Evolutionary conservation across 2,888 invertebrate genomes (phyloP).

Genomic region (Torymus texanus): DNA sequence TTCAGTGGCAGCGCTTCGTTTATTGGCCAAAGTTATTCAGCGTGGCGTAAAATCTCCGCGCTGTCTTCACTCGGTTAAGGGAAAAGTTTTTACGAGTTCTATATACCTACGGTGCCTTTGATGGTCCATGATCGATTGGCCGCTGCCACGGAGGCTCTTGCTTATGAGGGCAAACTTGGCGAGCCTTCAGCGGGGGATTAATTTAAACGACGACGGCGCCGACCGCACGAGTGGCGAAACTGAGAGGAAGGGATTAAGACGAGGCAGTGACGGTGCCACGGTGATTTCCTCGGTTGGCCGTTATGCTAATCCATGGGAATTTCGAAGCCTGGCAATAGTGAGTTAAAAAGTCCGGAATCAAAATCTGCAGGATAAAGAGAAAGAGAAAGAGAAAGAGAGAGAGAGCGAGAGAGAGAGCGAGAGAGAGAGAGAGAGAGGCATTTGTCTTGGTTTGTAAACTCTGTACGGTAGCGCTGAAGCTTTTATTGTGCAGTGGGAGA

Average conservation of each 20-base stretch:
- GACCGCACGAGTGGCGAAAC: background rate
- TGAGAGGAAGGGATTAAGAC: conserved; percentile 27
- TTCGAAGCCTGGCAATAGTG: background rate
- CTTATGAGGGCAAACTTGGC: conserved; percentile 43
- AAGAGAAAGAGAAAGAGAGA: too few relatives aligned
- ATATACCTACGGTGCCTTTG: conserved; percentile 21
- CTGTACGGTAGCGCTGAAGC: too few relatives aligned
- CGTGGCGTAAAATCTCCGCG: conserved; percentile 35
- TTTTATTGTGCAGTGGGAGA: too few relatives aligned
- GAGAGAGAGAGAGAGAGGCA: too few relatives aligned
- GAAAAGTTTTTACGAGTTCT: conserved; percentile 47
- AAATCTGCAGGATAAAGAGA: background rate
- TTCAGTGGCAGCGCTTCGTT: conserved; percentile 47
- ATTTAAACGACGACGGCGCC: conserved; percentile 40
- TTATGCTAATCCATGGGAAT: conserved; percentile 37
- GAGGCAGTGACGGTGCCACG: conserved; percentile 1
- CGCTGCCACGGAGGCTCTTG: conserved; percentile 11
- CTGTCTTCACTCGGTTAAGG: conserved; percentile 13
- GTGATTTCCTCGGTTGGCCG: conserved; percentile 10
- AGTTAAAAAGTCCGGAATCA: conserved; percentile 27
- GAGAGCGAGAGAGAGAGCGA: background rate
- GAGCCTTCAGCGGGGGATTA: conserved; percentile 42
- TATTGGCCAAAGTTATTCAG: conserved; percentile 53
- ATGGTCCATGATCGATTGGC: conserved; percentile 52
- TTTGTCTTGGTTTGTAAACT: too few relatives aligned